Evolutionary conservation across 1,140 invertebrate genomes (phyloP).

Genomic region (Pogonomyrmex barbatus): DNA sequence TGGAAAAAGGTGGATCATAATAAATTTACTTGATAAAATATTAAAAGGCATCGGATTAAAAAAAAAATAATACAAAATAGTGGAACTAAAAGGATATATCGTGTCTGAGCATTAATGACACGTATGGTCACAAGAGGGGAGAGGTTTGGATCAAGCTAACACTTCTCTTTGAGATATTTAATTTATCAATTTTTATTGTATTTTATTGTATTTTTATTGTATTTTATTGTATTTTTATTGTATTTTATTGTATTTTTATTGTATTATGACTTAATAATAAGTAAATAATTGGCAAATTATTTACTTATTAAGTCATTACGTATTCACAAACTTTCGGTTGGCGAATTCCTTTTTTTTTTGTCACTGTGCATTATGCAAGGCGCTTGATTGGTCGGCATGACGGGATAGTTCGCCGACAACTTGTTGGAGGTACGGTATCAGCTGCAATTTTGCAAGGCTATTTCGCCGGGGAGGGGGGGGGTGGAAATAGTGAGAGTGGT

Average conservation of each 20-base stretch:
- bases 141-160: no score
- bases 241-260: background rate
- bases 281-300: background rate
- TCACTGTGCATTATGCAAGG: constrained; percentile 19
- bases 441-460: constrained; percentile 65
- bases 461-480: constrained; percentile 42
- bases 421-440: constrained; percentile 64
- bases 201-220: background rate
- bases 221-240: background rate
- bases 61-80: background rate
- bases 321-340: background rate
- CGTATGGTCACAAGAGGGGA: background rate
- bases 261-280: background rate
- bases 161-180: no score
- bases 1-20: background rate
- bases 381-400: constrained; percentile 49
- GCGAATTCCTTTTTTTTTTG: background rate
- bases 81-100: background rate
- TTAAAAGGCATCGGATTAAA: background rate
- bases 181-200: background rate
- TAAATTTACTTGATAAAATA: background rate
- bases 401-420: constrained; percentile 49
- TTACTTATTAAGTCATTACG: background rate
- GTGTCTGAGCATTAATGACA: background rate
- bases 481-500: constrained; percentile 71